phyloP scores from a whole-genome alignment of 2,888 invertebrate genomes.

The Pseudococcus longispinus region DNA sequence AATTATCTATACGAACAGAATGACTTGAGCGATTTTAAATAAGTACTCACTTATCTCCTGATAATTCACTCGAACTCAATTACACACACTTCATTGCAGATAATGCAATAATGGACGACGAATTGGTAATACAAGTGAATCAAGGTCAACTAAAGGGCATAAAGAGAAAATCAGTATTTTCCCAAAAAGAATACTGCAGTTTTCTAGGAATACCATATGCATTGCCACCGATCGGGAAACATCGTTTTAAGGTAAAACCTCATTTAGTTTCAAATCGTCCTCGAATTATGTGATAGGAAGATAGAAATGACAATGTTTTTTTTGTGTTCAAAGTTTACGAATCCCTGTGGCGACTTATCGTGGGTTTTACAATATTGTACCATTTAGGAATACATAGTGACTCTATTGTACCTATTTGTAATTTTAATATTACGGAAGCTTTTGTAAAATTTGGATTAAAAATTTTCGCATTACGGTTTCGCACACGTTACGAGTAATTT shows the following conservation, averaged over 20 bases:
- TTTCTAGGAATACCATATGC: background rate
- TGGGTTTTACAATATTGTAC: background rate
- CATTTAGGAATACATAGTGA: background rate
- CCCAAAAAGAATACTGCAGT: background rate
- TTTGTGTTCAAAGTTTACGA: background rate
- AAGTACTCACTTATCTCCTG: background rate
- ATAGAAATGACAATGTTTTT: background rate
- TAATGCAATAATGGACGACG: background rate
- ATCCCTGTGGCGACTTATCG: background rate
- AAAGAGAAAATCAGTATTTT: background rate
- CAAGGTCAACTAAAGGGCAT: background rate
- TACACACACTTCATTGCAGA: background rate
- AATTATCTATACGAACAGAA: no score
- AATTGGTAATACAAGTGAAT: background rate
- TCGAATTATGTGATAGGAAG: background rate
- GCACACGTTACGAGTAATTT: no score
- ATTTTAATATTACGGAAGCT: no score
- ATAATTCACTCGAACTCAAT: no score
- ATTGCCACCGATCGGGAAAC: background rate
- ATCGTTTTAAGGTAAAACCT: background rate
- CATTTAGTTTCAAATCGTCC: background rate
- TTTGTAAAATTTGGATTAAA: no score
- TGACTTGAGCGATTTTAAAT: background rate
- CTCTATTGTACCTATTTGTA: no score
- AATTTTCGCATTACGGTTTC: no score